Base-by-base conservation (phyloP, 2,113 vertebrate genomes). In the Suricata suricatta region DNA sequence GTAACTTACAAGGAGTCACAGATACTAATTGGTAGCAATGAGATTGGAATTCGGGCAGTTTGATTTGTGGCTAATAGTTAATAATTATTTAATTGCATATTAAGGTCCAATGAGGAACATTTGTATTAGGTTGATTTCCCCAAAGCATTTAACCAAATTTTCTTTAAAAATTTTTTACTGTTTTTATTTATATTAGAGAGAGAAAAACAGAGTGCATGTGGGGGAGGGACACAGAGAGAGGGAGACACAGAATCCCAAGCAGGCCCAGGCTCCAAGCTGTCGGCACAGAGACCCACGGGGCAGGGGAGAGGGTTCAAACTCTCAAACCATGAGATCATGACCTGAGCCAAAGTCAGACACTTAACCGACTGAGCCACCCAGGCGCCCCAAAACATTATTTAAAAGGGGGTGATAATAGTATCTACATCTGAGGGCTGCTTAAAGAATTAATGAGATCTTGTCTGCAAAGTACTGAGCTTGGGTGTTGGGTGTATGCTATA, bases 401-500 rank as follows among this genome's bases (percentile, higher is more conserved):
- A 60, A 60, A 23, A 7, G n/a, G 19, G 60, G 21, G 23, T 14
- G 69, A 35, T 57, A 69, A 79, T 47, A 84, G 2, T 47, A 29
- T 57, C 19, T 80, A 41, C 23, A 50, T 76, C 52, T 92, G 64
- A 72, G 12, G 7, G 12, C 82, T 86, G n/a, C 25, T 77, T 88
- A 79, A 77, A 89, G 66, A 96, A 72, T 77, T 50, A 89, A 47
- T 82, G 68, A 95, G 69, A 57, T 84, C 60, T 88, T 87, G 41
- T 69, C 80, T 74, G 47, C n/a, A 71, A 52, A 71, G 68, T 86
- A 21, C 52, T 83, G 68, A 79, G 38, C 33, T 60, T 72, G 63
- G 33, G 69, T 23, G 3, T 84, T 72, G 68, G 33, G 63, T 17
- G 3, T 81, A 87, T 95, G 38, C 57, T 44, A 72, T 44, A 72